Evolutionary conservation across 2,888 invertebrate species (phyloP).

Genomic region (Lamellibrachia columna): DNA sequence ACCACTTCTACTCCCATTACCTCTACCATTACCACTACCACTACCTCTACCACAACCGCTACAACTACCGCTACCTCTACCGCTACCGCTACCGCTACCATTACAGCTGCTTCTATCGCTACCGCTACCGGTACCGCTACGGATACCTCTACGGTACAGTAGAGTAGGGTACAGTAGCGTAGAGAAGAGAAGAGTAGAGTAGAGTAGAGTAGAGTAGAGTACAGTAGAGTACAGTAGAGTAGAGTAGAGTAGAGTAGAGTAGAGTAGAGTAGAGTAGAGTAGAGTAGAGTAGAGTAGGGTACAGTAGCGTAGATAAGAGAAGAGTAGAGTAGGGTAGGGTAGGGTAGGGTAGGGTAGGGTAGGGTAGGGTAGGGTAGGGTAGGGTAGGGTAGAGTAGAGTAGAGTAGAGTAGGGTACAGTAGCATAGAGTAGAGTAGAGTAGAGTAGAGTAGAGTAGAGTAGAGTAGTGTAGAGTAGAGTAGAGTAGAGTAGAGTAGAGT

Average conservation of each 20-base stretch:
- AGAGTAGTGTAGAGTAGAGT: slow-evolving; percentile 16
- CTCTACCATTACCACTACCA: no score
- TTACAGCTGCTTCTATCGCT: no score
- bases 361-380: slow-evolving; percentile 3
- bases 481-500: slow-evolving; percentile 19
- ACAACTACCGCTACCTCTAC: no score
- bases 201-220: slow-evolving; percentile 19
- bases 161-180: slow-evolving; percentile 10
- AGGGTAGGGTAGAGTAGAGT: slow-evolving; percentile 18
- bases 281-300: slow-evolving; percentile 18
- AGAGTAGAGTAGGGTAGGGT: slow-evolving; percentile 16
- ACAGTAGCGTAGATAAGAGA: no score
- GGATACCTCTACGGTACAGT: not conserved
- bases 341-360: slow-evolving; percentile 3
- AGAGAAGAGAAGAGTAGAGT: slow-evolving; percentile 19
- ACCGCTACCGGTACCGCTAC: no score
- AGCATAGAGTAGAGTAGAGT: not conserved
- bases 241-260: slow-evolving; percentile 19
- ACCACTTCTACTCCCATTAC: no score
- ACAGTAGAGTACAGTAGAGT: slow-evolving; percentile 14
- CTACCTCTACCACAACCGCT: no score
- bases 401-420: slow-evolving; percentile 19
- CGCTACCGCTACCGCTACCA: no score
- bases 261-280: slow-evolving; percentile 19
- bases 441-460: slow-evolving; percentile 18